Percentiles rank a stretch among this genome's conserved stretches.
Conservation (phyloP, 1,140 invertebrate genomes). For the Platyura marginata region DNA sequence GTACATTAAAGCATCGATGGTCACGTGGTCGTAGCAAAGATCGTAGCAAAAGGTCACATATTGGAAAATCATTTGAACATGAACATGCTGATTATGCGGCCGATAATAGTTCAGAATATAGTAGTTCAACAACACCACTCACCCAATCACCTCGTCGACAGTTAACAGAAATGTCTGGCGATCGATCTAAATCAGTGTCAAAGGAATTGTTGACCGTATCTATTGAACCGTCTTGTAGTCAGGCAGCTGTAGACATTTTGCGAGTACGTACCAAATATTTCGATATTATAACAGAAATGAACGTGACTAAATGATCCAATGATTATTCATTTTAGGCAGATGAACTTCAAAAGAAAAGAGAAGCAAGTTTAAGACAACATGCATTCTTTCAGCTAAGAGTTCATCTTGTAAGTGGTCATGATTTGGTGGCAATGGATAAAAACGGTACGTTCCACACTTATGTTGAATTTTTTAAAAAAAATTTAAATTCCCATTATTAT, state of each 20-base stretch:
- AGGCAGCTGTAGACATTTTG: too few relatives aligned
- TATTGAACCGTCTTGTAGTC: too few relatives aligned
- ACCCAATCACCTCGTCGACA: slow-evolving; percentile 47
- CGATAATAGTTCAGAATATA: slow-evolving; percentile 52
- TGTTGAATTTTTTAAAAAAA: neutral
- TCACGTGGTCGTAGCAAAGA: slow-evolving; percentile 40
- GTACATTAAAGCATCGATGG: slow-evolving; percentile 46
- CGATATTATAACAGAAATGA: too few relatives aligned
- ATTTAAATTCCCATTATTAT: slow-evolving; percentile 16
- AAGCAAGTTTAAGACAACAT: slow-evolving; percentile 56
- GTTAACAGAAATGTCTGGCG: too few relatives aligned
- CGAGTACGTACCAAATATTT: too few relatives aligned
- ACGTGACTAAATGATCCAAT: too few relatives aligned
- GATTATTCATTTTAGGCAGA: slow-evolving; percentile 24
- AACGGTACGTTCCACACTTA: slow-evolving; percentile 47
- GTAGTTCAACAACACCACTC: slow-evolving; percentile 40
- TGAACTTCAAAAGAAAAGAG: slow-evolving; percentile 40
- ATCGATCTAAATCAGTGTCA: too few relatives aligned
- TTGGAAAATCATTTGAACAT: slow-evolving; percentile 29
- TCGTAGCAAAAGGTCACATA: slow-evolving; percentile 21
- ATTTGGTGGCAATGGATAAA: slow-evolving; percentile 84
- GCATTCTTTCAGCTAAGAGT: slow-evolving; percentile 82
- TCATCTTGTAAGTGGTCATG: slow-evolving; percentile 68
- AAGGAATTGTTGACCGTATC: too few relatives aligned
- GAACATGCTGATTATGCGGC: slow-evolving; percentile 49